A percentile compares a stretch with the other conserved stretches of the same genome.
Conservation (phyloP, 2,888 invertebrate species). For the Nomada ruficornis region DNA sequence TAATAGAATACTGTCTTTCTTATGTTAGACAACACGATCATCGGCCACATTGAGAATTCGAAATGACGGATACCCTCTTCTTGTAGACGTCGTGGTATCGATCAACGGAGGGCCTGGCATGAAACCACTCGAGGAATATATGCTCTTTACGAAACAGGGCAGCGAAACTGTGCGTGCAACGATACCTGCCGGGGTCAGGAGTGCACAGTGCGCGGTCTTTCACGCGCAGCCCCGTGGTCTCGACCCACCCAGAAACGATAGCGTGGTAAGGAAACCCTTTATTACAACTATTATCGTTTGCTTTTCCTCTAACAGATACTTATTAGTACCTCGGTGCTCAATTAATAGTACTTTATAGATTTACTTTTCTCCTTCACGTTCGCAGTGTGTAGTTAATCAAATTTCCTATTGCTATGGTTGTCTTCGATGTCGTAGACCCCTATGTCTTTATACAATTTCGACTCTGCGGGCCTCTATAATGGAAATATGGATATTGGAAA, state of each 20-base stretch:
- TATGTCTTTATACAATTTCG: too few species aligned
- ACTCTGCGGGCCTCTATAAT: too few species aligned
- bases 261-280: constrained; percentile 78
- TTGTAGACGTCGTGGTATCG: constrained; percentile 92
- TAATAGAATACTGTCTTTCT: constrained; percentile 57
- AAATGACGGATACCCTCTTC: constrained; percentile 61
- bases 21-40: constrained; percentile 62
- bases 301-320: not conserved
- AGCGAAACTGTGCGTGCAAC: constrained; percentile 94
- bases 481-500: too few species aligned
- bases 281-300: not conserved
- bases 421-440: too few species aligned
- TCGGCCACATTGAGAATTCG: constrained; percentile 56
- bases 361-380: too few species aligned
- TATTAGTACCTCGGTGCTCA: too few species aligned
- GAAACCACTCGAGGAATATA: constrained; percentile 96
- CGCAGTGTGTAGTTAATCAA: too few species aligned
- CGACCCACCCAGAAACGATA: constrained; percentile 84
- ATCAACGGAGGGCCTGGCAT: constrained; percentile 89
- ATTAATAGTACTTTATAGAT: too few species aligned
- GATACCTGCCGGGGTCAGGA: constrained; percentile 93
- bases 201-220: constrained; percentile 94
- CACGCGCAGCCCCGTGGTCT: constrained; percentile 80
- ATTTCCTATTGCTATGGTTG: too few species aligned
- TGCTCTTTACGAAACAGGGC: constrained; percentile 94